Evolutionary conservation across 2,888 invertebrate genomes (phyloP).

Genomic region (Druceiella hillmani): DNA sequence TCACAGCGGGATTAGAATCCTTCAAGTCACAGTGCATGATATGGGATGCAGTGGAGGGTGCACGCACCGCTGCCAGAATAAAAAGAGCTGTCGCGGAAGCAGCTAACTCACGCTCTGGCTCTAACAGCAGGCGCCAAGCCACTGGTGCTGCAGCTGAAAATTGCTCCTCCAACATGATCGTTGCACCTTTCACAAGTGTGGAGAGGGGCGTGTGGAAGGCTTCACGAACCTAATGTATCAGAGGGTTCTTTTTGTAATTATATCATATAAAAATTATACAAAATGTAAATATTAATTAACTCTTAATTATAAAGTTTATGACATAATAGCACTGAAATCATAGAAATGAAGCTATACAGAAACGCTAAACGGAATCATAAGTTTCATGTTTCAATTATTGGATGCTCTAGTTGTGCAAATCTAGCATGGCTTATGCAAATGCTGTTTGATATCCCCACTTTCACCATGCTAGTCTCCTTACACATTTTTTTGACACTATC

Average conservation of each 20-base stretch:
- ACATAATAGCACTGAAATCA: slow-evolving; percentile 1
- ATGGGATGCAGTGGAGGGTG: slow-evolving; percentile 82
- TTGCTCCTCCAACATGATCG: slow-evolving; percentile 80
- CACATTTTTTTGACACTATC: no score
- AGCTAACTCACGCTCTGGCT: slow-evolving; percentile 83
- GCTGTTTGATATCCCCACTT: no score
- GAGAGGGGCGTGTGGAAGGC: slow-evolving; percentile 88
- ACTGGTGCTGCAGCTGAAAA: slow-evolving; percentile 85
- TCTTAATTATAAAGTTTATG: background rate
- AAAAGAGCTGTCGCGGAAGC: slow-evolving; percentile 85
- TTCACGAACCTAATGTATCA: slow-evolving; percentile 63
- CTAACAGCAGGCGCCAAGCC: slow-evolving; percentile 92
- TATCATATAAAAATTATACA: no score
- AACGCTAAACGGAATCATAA: slow-evolving; percentile 2
- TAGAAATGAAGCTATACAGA: slow-evolving; percentile 3
- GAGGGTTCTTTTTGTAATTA: no score
- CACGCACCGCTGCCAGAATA: slow-evolving; percentile 88
- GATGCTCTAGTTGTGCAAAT: no score
- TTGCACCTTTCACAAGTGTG: slow-evolving; percentile 82
- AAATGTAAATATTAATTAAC: background rate
- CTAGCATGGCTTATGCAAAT: no score
- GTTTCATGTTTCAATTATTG: no score
- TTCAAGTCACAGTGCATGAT: slow-evolving; percentile 86
- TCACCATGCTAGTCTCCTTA: no score
- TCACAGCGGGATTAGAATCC: slow-evolving; percentile 72